Percentiles rank a stretch among this genome's conserved stretches.
Evolutionary conservation across 1,140 invertebrate species (phyloP).

Genomic region (Nebria ingens): DNA sequence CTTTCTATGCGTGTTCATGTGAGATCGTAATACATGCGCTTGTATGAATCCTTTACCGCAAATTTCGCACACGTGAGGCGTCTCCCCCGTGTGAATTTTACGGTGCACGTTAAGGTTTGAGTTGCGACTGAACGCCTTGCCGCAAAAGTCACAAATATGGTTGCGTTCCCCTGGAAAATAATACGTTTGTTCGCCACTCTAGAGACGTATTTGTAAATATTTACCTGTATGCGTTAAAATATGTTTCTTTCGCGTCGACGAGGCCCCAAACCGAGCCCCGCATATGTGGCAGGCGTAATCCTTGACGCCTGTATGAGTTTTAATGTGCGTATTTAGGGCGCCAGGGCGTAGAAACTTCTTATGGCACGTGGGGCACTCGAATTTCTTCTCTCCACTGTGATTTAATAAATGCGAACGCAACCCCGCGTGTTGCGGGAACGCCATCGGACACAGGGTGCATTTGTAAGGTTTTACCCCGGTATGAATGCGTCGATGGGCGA

Average conservation of each 20-base stretch:
- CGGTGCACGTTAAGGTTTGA: constrained; percentile 45
- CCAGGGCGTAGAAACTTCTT: not conserved
- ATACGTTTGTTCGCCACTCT: not conserved
- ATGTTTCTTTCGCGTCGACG: not conserved
- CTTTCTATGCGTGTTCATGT: not conserved
- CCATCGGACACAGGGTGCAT: constrained; percentile 33
- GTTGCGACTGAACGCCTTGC: constrained; percentile 48
- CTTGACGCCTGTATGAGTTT: constrained; percentile 40
- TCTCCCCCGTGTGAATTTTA: constrained; percentile 38
- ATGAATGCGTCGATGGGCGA: constrained; percentile 39
- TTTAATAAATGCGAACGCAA: constrained; percentile 20
- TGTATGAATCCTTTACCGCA: constrained; percentile 18
- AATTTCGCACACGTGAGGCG: constrained; percentile 24
- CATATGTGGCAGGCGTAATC: constrained; percentile 38
- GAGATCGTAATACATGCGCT: not conserved
- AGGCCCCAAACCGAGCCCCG: constrained; percentile 12
- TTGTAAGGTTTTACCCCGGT: constrained; percentile 45
- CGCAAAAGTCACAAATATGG: constrained; percentile 39
- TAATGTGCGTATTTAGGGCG: not conserved
- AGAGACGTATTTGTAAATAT: not conserved
- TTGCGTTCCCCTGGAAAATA: constrained; percentile 24
- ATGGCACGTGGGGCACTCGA: constrained; percentile 13
- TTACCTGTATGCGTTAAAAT: constrained; percentile 1
- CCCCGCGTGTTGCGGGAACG: constrained; percentile 18
- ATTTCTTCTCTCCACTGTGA: constrained; percentile 21